Evolutionary conservation across 2,797 vertebrate genomes (phyloP).

Genomic region (Kryptopterus vitreolus): DNA sequence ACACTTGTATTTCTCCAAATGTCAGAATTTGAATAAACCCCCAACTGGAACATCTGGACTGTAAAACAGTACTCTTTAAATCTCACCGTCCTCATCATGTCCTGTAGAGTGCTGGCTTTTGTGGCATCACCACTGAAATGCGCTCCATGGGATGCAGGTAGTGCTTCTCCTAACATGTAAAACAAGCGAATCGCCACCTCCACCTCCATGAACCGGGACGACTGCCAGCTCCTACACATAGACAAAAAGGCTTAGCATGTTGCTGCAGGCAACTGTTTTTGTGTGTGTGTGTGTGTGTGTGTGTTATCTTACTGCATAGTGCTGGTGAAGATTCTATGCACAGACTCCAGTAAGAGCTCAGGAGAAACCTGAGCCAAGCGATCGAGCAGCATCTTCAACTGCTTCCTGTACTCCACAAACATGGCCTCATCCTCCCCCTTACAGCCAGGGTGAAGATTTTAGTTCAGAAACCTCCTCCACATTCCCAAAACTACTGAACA

Average conservation of each 20-base stretch:
- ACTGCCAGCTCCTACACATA: constrained; percentile 85
- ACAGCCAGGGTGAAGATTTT: background rate
- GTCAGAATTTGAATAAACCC: too few relatives aligned
- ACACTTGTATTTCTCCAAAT: too few relatives aligned
- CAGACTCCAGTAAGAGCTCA: constrained; percentile 88
- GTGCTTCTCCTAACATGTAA: constrained; percentile 96
- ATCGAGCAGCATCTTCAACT: constrained; percentile 93
- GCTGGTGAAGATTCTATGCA: constrained; percentile 87
- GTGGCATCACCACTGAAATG: constrained; percentile 92
- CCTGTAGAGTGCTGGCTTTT: constrained; percentile 91
- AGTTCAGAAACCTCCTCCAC: background rate
- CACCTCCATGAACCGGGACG: constrained; percentile 90
- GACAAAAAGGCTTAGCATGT: background rate
- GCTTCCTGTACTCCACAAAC: constrained; percentile 99
- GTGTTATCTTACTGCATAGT: constrained; percentile 85
- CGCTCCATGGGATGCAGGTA: constrained; percentile 91
- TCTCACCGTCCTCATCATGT: constrained; percentile 96
- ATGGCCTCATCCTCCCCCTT: constrained; percentile 98
- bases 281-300: background rate
- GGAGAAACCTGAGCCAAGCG: constrained; percentile 96
- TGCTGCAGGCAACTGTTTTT: too few relatives aligned
- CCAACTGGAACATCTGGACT: background rate
- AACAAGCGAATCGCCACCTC: constrained; percentile 92
- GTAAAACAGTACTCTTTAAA: too few relatives aligned
- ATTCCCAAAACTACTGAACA: too few relatives aligned